Percentiles rank a stretch among this genome's conserved stretches.
Conservation (phyloP, 2,113 vertebrate genomes). For the Cairina moschata region DNA sequence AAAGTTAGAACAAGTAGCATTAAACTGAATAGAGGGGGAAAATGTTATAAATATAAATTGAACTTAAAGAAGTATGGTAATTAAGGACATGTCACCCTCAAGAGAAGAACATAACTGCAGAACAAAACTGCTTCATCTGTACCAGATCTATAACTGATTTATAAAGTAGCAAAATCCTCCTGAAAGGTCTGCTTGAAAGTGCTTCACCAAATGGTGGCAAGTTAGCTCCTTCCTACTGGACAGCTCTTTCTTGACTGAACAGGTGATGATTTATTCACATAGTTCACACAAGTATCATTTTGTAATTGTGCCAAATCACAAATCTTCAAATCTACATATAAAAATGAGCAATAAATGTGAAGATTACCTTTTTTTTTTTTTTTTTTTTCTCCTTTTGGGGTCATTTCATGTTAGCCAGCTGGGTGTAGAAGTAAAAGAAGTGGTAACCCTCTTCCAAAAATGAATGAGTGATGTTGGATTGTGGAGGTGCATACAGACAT, state of each 20-base stretch:
- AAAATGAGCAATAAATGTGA: background rate
- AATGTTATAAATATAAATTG: slow-evolving; percentile 49
- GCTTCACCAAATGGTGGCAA: background rate
- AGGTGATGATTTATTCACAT: background rate
- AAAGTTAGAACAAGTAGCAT: slow-evolving; percentile 7
- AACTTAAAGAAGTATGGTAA: slow-evolving; percentile 39
- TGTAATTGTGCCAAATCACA: background rate
- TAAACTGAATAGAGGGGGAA: background rate
- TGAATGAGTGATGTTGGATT: background rate
- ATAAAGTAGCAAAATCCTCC: background rate
- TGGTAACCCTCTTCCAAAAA: background rate
- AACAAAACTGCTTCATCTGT: background rate
- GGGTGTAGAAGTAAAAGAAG: background rate
- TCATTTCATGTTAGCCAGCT: background rate
- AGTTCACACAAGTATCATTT: background rate
- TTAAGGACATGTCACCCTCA: slow-evolving; percentile 1
- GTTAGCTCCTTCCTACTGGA: background rate
- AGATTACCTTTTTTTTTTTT: background rate
- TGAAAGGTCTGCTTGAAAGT: background rate
- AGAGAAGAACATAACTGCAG: background rate
- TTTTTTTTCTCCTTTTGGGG: background rate
- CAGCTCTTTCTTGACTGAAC: background rate
- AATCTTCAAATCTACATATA: background rate
- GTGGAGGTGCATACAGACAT: background rate
- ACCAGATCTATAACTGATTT: background rate